Base-by-base conservation (phyloP, 2,888 invertebrate species). In the Griposia aprilina region DNA sequence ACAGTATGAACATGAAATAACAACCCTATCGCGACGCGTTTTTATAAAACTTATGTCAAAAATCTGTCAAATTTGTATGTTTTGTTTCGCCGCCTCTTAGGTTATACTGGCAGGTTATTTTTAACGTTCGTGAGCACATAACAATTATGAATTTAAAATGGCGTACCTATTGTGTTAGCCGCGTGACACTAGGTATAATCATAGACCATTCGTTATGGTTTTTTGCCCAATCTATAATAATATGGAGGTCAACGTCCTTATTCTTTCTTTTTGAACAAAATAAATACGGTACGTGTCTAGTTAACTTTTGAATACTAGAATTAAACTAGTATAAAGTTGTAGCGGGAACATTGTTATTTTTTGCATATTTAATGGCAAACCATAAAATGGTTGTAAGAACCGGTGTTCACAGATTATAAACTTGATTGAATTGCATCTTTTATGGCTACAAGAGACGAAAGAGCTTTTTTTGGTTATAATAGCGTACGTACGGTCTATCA, bases 191-290 rank as follows among this genome's bases (percentile, higher is more conserved):
- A 79, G 65, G 60, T 84, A 80, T 78, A 85, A 85, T 88, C 82
- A 88, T 83, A 82, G 86, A 48, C 74, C 57, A 89, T 90, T 89
- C 75, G 90, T 76, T 82, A 81, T 81, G 87, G 89, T 84, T 88
- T 89, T 91, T 90, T 88, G 85, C 63, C 77, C 76, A 74, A 72
- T 83, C 78, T 73, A 60, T 75, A 82, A 84, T 85, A 87, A 85
- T 70, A 62, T 45, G 20, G 74, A 41, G 74, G 81, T 85, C 81
- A 77, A 83, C 63, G 76, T 65, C 11, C 79, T 77, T 59, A 65
- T 63, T 74, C 76, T 71, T 78, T 86, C 55, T 78, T 79, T 71
- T 63, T 52, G 8, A 70, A 78, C 45, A 74, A 45, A 60, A 81
- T 36, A 36, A 36, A 75, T 68, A 85, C 71, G 74, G 76, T 73